Evolutionary conservation across 2,113 vertebrate genomes (phyloP), one percentile per base, ranked within the genome.

Genomic region (Lophotis ruficrista): DNA sequence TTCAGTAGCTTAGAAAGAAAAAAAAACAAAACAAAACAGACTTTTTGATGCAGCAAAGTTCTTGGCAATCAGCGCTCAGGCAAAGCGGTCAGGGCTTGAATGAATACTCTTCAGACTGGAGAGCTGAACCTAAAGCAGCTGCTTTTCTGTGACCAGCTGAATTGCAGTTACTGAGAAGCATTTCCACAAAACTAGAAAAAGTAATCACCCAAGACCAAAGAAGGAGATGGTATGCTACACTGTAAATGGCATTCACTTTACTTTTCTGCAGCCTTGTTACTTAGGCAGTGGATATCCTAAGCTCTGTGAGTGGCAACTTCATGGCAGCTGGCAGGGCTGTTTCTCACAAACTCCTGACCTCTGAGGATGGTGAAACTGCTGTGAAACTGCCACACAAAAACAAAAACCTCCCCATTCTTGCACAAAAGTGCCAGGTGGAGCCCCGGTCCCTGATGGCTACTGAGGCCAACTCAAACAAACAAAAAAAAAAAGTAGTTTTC

Each of bases 161-260:
- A 57, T 7, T 75, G 30, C 53, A 62, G 10, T 37, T 89, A 68
- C 57, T 9, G 19, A 38, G 27, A 79, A 76, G 37, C 18, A 57
- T 80, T 85, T 69, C 38, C 82, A 65, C 27, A 48, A 50, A 93
- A 70, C 43, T 12, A 27, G 51, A 35, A 62, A 75, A 43, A 54
- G 14, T 9, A 35, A 9, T 19, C 45, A 54, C 23, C 24, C 43
- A 51, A 5, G 15, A 45, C 24, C 41, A 33, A 33, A 83, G 62
- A 28, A 80, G 68, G 54, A 81, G 30, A 64, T 1, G 13, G 3
- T 24, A 37, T 3, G 9, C 21, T 73, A 20, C 1, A 0, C 3
- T 41, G 23, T 9, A n/a, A 84, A 24, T 9, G 6, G 47, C 25
- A 68, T 60, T 9, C 12, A 15, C 43, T 75, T 56, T 20, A 58